Conservation (phyloP, 1,140 invertebrate species). For the Doryteuthis pealeii region DNA sequence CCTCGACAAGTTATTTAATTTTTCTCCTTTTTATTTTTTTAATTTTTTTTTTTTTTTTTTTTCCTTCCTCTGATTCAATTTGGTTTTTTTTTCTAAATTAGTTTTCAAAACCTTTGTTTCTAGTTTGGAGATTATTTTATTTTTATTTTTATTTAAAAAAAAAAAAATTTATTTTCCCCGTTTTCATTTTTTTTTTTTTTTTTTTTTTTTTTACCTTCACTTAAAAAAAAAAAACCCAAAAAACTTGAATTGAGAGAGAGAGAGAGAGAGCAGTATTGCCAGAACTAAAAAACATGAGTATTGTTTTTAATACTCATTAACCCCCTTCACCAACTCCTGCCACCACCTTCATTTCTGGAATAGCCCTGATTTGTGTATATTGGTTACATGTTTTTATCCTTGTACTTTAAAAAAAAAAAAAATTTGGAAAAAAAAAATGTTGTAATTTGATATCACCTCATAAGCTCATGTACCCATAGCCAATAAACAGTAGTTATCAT, state of each 20-base stretch:
- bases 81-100: too few species aligned
- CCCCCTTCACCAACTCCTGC: constrained; percentile 3
- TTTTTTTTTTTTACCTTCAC: too few species aligned
- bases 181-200: too few species aligned
- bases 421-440: neutral
- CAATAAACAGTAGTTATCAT: constrained; percentile 5
- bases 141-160: too few species aligned
- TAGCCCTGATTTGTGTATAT: neutral
- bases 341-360: constrained; percentile 16
- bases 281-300: neutral
- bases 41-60: too few species aligned
- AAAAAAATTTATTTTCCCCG: too few species aligned
- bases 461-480: neutral
- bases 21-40: too few species aligned
- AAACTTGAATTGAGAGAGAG: neutral
- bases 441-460: constrained; percentile 1
- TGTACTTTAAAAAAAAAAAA: too few species aligned
- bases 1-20: too few species aligned
- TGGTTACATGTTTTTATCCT: neutral
- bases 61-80: too few species aligned
- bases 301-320: constrained; percentile 1
- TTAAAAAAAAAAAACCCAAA: neutral
- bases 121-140: too few species aligned
- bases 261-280: neutral
- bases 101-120: too few species aligned